A percentile compares a stretch with the other conserved stretches of the same genome.
Evolutionary conservation across 2,888 invertebrate genomes (phyloP).

Genomic region (Incurvaria masculella): DNA sequence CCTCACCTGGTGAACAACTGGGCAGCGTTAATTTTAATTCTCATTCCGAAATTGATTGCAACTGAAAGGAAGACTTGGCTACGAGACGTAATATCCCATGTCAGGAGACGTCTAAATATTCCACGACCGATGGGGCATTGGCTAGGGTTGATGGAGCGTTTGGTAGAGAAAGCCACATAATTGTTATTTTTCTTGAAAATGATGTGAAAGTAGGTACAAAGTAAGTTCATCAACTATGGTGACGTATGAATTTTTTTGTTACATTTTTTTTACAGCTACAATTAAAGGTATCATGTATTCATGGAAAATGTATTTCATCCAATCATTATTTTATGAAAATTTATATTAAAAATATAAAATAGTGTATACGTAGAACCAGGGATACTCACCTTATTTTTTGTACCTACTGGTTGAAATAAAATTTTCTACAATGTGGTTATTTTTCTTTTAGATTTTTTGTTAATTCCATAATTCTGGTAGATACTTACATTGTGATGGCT

Average conservation of each 20-base stretch:
- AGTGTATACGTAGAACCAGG: no score
- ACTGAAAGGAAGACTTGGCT: neutral
- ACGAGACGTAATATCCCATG: neutral
- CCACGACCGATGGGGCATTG: neutral
- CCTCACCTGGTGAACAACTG: constrained; percentile 71
- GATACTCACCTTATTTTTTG: no score
- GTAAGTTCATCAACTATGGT: neutral
- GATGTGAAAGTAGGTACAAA: neutral
- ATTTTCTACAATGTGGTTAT: no score
- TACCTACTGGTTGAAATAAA: no score
- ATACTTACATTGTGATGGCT: no score
- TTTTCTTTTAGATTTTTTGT: no score
- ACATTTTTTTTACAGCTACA: neutral
- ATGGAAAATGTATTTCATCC: no score
- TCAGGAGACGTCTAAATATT: neutral
- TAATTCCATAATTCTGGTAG: no score
- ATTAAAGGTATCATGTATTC: no score
- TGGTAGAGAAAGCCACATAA: neutral
- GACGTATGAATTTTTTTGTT: neutral
- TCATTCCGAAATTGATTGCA: neutral
- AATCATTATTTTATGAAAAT: no score
- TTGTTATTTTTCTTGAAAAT: neutral
- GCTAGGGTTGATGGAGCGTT: neutral
- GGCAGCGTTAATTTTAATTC: constrained; percentile 52
- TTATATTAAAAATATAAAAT: no score